A percentile compares a stretch with the other conserved stretches of the same genome.
phyloP scores from a whole-genome alignment of 2,888 invertebrate genomes.

The Drosophila anomalata region DNA sequence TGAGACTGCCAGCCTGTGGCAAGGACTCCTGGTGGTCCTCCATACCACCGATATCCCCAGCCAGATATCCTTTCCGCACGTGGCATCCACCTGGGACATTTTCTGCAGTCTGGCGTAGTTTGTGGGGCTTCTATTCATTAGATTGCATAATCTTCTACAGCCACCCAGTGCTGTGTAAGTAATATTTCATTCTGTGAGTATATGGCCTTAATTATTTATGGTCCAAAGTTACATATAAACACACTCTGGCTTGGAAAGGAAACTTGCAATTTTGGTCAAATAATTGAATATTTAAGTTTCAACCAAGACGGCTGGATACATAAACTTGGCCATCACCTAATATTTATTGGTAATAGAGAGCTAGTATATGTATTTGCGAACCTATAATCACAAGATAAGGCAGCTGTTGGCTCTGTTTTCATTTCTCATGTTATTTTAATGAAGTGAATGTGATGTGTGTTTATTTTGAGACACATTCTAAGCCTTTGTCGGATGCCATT shows the following conservation, averaged over 20 bases:
- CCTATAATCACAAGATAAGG: slow-evolving; percentile 36
- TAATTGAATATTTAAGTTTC: slow-evolving; percentile 75
- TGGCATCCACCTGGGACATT: slow-evolving; percentile 52
- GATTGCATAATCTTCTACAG: slow-evolving; percentile 52
- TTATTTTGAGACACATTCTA: slow-evolving; percentile 16
- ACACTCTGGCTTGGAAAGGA: slow-evolving; percentile 20
- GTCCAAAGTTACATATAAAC: slow-evolving; percentile 23
- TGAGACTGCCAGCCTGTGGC: slow-evolving; percentile 56
- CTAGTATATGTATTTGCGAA: slow-evolving; percentile 7
- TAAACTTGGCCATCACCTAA: slow-evolving; percentile 4
- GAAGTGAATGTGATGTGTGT: slow-evolving; percentile 26
- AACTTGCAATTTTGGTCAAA: slow-evolving; percentile 28
- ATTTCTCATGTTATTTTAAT: slow-evolving; percentile 49
- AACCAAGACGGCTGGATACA: slow-evolving; percentile 19
- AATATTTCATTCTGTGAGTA: slow-evolving; percentile 63
- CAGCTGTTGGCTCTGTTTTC: slow-evolving; percentile 23
- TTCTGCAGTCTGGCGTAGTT: slow-evolving; percentile 42
- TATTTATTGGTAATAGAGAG: slow-evolving; percentile 31
- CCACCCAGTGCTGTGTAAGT: slow-evolving; percentile 33
- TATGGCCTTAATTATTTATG: slow-evolving; percentile 61
- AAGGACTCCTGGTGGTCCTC: not conserved
- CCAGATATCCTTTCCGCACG: slow-evolving; percentile 41
- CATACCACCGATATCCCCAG: slow-evolving; percentile 9
- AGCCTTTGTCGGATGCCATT: slow-evolving; percentile 23
- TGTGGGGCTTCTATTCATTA: slow-evolving; percentile 66